Base-by-base conservation (phyloP, 2,888 invertebrate genomes). In the Abrostola tripartita region DNA sequence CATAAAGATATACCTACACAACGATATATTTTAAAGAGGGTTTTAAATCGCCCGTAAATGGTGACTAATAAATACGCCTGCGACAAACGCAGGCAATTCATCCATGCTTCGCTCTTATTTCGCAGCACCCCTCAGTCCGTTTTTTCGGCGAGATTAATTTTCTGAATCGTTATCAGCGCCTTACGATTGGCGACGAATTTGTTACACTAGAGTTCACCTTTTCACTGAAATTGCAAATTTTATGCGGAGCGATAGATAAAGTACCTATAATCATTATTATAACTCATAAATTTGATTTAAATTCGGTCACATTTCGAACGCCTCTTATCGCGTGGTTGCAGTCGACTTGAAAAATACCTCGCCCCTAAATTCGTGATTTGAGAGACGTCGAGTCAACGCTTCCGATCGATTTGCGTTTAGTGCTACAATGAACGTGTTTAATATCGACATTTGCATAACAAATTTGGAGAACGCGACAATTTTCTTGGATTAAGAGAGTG, bases 251-350 rank as follows among this genome's bases (percentile, higher is more conserved):
- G 79, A 47, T 86, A 83, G 93, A 93, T 94, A 93, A 93, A 92
- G 90, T 89, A 87, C 92, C 92, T 92, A 92, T 92, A 92, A 93
- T 94, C 91, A 93, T 94, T 93, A 93, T 94, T 90, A 92, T 93
- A 93, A 93, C 87, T 94, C 92, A 93, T 94, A 94, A 94, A 94
- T 93, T 93, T 92, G 92, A 94, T 94, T 93, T 94, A 94, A 94
- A 92, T 93, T 93, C 90, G 92, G 93, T 93, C 90, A 93, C 92
- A 93, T 93, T 93, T 92, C 91, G 88, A 88, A 80, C 84, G 83
- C 82, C 85, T 87, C 93, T 94, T 94, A 94, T 94, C 94, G 88
- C 87, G 78, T 79, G 80, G 88, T 85, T 92, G 93, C 94, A 94
- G 94, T 93, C 90, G 92, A 86, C 89, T 90, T 92, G 93, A 93